phyloP scores from a whole-genome alignment of 2,797 vertebrate genomes.

The Cyprinella venusta region DNA sequence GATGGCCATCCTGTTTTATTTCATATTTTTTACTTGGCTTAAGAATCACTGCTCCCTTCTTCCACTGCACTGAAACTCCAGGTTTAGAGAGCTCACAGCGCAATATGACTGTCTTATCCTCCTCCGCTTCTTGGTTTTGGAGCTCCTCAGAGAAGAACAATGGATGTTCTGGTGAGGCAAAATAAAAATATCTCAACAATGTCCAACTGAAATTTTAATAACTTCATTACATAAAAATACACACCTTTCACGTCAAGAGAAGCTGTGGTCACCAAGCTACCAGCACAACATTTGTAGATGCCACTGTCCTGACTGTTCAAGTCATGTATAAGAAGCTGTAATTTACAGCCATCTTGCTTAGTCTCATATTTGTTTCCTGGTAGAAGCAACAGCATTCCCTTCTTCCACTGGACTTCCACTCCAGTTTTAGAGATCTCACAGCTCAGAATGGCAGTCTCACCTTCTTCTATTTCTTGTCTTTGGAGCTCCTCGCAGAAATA shows the following conservation, averaged over 20 bases:
- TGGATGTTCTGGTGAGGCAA: conserved; percentile 4
- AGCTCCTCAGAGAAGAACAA: conserved; percentile 34
- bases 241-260: conserved; percentile 71
- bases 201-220: neutral
- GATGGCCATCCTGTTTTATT: conserved; percentile 68
- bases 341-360: conserved; percentile 74
- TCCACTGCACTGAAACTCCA: conserved; percentile 50
- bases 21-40: conserved; percentile 68
- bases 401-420: conserved; percentile 80
- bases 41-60: conserved; percentile 72
- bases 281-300: conserved; percentile 80
- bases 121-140: conserved; percentile 2
- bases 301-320: conserved; percentile 84
- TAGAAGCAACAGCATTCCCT: conserved; percentile 76
- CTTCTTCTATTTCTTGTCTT: conserved; percentile 79
- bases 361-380: conserved; percentile 81
- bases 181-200: neutral
- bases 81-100: neutral
- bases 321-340: conserved; percentile 81
- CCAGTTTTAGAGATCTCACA: conserved; percentile 83
- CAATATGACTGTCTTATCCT: neutral
- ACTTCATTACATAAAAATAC: neutral
- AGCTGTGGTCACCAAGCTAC: conserved; percentile 67
- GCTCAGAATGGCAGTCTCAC: conserved; percentile 72
- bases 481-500: conserved; percentile 82